Percentiles rank a stretch among this genome's conserved stretches.
phyloP scores from a whole-genome alignment of 2,888 invertebrate genomes.

The Cylindroiulus punctatus region DNA sequence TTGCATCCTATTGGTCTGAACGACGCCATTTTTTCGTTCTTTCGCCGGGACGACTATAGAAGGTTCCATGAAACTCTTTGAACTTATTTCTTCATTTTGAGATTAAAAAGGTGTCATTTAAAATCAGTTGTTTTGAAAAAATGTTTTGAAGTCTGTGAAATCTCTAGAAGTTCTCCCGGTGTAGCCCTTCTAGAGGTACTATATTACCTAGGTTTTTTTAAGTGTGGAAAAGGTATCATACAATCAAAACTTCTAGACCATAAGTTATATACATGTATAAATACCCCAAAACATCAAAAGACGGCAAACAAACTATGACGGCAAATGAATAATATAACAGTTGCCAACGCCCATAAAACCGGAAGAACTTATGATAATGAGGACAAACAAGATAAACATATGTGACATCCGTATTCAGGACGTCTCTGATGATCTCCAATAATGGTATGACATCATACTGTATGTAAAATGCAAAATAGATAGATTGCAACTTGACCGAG shows the following conservation, averaged over 20 bases:
- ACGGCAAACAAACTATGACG: not conserved
- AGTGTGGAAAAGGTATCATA: not conserved
- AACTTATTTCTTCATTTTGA: too few relatives aligned
- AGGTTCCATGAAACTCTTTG: too few relatives aligned
- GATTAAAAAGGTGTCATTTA: too few relatives aligned
- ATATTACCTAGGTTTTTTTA: too few relatives aligned
- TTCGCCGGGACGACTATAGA: too few relatives aligned
- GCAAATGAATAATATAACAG: not conserved
- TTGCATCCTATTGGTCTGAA: too few relatives aligned
- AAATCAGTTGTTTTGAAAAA: too few relatives aligned
- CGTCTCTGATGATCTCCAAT: not conserved
- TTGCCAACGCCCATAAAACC: not conserved
- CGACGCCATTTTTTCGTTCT: too few relatives aligned
- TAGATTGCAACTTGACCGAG: constrained; percentile 10
- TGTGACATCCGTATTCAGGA: constrained; percentile 14
- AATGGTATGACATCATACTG: not conserved
- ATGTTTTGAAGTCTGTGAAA: too few relatives aligned
- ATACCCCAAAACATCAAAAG: not conserved
- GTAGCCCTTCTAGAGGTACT: too few relatives aligned
- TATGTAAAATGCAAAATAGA: not conserved
- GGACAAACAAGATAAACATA: not conserved
- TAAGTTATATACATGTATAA: not conserved
- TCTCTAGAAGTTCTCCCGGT: too few relatives aligned
- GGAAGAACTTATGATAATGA: not conserved
- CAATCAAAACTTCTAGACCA: not conserved